Evolutionary conservation across 2,113 vertebrate genomes (phyloP).

Genomic region (Lucifuga dentata): DNA sequence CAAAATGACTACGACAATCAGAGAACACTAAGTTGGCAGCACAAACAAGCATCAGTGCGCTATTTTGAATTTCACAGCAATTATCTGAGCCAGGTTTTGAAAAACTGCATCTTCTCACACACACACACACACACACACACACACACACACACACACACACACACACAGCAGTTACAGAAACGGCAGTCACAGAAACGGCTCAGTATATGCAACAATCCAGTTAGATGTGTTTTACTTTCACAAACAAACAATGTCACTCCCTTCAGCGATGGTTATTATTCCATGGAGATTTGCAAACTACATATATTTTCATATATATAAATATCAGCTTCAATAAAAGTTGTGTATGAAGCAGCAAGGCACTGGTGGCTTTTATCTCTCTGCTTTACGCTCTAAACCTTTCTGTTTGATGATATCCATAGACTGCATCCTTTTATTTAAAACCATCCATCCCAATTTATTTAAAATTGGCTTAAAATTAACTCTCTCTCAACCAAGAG

Average conservation of each 20-base stretch:
- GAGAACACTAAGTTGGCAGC: slow-evolving; percentile 31
- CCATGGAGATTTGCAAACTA: slow-evolving; percentile 1
- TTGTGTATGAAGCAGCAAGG: too few species aligned
- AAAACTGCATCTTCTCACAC: slow-evolving; percentile 2
- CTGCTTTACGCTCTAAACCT: not conserved
- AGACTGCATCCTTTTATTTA: not conserved
- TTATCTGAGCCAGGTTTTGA: slow-evolving; percentile 40
- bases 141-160: not conserved
- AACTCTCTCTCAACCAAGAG: too few species aligned
- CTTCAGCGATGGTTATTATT: not conserved
- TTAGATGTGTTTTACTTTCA: not conserved
- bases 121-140: too few species aligned
- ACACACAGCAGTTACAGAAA: too few species aligned
- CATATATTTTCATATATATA: not conserved
- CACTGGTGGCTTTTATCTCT: too few species aligned
- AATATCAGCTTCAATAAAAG: too few species aligned
- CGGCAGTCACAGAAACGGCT: not conserved
- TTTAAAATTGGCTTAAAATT: too few species aligned
- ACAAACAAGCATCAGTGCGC: slow-evolving; percentile 7
- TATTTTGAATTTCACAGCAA: slow-evolving; percentile 35
- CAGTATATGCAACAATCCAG: not conserved
- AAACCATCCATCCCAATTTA: too few species aligned
- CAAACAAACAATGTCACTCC: not conserved
- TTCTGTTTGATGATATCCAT: too few species aligned
- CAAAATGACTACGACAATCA: not conserved